A percentile compares a stretch with the other conserved stretches of the same genome.
Conservation (phyloP, 2,113 vertebrate genomes). For the Neoarius graeffei region DNA sequence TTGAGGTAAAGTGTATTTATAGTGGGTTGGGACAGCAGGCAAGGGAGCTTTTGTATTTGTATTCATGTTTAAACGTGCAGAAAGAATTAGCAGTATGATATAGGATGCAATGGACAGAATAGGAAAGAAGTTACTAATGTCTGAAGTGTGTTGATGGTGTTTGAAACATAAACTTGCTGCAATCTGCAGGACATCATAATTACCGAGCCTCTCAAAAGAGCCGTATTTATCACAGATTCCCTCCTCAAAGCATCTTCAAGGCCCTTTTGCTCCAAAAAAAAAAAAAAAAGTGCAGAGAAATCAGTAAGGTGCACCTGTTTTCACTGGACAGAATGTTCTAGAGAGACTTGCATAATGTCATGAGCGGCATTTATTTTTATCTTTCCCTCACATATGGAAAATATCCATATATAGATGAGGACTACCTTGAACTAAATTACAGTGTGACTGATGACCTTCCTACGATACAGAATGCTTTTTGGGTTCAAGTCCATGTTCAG, state of each 20-base stretch:
- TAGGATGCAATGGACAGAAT: not conserved
- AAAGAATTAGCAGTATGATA: not conserved
- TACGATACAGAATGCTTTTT: conserved; percentile 7
- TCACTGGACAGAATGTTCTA: conserved; percentile 28
- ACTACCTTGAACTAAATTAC: conserved; percentile 39
- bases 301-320: conserved; percentile 42
- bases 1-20: not conserved
- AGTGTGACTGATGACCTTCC: conserved; percentile 31
- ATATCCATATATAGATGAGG: conserved; percentile 29
- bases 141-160: not conserved
- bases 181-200: conserved; percentile 10
- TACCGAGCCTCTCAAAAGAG: conserved; percentile 28
- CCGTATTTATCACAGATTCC: conserved; percentile 37
- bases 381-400: conserved; percentile 43
- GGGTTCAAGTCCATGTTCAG: not conserved
- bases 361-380: conserved; percentile 44
- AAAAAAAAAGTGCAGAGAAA: conserved; percentile 35
- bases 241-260: conserved; percentile 10
- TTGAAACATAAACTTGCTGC: not conserved
- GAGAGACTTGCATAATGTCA: conserved; percentile 30
- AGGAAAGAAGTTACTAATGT: not conserved
- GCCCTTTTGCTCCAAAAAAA: conserved; percentile 1
- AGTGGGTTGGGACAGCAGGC: not conserved
- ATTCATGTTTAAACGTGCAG: not conserved
- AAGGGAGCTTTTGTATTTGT: too few species aligned